Evolutionary conservation across 2,113 vertebrate species (phyloP).

Genomic region (Hassar affinis): DNA sequence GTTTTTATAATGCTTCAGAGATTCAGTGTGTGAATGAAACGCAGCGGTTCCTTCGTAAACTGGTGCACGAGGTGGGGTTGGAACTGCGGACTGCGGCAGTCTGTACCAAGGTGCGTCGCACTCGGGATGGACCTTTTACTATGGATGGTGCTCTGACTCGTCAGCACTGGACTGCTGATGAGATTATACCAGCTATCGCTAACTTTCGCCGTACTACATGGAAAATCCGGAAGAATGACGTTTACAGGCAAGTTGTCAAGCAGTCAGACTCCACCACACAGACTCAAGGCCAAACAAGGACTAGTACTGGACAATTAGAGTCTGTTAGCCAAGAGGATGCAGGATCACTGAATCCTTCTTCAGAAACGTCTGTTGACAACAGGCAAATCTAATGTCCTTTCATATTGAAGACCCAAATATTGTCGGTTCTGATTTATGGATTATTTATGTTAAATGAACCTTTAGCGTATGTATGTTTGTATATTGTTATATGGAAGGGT

Average conservation of each 20-base stretch:
- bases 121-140: constrained; percentile 80
- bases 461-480: neutral
- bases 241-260: constrained; percentile 4
- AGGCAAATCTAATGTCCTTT: neutral
- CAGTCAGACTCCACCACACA: neutral
- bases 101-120: constrained; percentile 82
- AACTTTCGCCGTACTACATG: constrained; percentile 55
- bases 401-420: neutral
- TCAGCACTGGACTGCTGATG: constrained; percentile 78
- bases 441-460: neutral
- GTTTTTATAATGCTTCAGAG: constrained; percentile 68
- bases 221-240: constrained; percentile 42
- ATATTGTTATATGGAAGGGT: neutral
- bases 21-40: constrained; percentile 91
- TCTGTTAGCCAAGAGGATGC: neutral
- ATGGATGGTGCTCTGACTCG: constrained; percentile 78
- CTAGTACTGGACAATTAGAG: constrained; percentile 3
- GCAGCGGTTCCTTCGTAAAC: constrained; percentile 82
- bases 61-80: constrained; percentile 89
- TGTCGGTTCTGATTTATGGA: neutral
- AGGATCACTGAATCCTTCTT: neutral
- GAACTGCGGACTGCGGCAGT: constrained; percentile 84
- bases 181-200: constrained; percentile 69
- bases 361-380: constrained; percentile 14
- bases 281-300: neutral